phyloP scores from a whole-genome alignment of 2,113 vertebrate genomes.

The Tiliqua scincoides region DNA sequence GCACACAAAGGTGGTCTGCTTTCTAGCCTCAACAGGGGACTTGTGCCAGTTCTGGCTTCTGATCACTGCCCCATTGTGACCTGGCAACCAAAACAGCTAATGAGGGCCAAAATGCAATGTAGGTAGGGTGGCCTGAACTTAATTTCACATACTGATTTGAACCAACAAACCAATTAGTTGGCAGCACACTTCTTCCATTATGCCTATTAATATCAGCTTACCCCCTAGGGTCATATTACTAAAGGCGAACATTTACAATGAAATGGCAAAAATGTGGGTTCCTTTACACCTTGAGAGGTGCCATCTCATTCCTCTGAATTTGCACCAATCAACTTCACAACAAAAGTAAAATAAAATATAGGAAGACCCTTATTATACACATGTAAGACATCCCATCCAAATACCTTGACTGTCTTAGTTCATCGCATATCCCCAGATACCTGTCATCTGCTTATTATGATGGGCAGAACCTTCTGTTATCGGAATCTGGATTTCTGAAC shows the following conservation, averaged over 20 bases:
- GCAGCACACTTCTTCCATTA: background rate
- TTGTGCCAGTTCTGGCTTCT: background rate
- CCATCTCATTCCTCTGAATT: background rate
- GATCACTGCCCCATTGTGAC: background rate
- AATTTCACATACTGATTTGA: background rate
- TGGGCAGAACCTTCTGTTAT: background rate
- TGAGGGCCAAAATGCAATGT: background rate
- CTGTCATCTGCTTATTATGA: background rate
- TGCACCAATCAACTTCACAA: background rate
- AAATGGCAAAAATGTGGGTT: background rate
- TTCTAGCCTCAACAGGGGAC: background rate
- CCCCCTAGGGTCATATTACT: accelerated
- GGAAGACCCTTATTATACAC: background rate
- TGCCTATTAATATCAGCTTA: background rate
- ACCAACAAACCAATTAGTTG: background rate
- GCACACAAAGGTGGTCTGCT: background rate
- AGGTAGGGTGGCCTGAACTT: background rate
- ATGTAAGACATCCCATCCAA: background rate
- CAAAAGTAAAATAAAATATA: no score
- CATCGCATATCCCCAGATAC: no score
- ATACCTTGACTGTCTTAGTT: no score
- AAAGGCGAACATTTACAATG: background rate
- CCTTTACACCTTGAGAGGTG: background rate
- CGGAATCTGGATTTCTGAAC: background rate
- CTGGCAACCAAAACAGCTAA: background rate